These are phyloP conservation scores for Epinotia bilunana DNA, from an alignment of 2,888 invertebrate genomes.

Conservation along the genomic window DNA sequence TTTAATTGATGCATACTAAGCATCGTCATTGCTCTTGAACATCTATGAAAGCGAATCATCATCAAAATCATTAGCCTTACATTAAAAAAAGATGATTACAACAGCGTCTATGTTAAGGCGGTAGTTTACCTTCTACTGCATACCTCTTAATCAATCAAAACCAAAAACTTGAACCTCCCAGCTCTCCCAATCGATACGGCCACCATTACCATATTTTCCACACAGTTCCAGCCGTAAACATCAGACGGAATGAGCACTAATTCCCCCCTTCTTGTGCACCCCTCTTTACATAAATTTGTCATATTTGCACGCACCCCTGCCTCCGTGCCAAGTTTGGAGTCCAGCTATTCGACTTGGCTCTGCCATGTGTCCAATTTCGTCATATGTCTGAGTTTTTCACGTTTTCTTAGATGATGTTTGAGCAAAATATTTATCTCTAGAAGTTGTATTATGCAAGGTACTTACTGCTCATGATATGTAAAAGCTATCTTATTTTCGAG, in stretches of 20 bases:
- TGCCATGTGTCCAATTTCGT: conserved; percentile 9
- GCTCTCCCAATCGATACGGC: conserved; percentile 60
- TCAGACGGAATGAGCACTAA: conserved; percentile 79
- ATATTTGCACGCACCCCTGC: conserved; percentile 76
- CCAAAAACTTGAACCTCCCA: not conserved
- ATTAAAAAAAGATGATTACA: no score
- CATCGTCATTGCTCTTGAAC: no score
- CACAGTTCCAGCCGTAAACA: conserved; percentile 74
- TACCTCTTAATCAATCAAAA: conserved; percentile 15
- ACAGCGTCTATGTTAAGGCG: no score
- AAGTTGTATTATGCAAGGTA: no score
- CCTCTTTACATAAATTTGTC: conserved; percentile 82
- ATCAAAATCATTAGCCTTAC: no score
- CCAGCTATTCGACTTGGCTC: conserved; percentile 26
- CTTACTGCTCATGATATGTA: not conserved
- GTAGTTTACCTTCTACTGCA: not conserved
- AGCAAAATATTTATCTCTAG: no score
- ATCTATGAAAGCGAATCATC: no score
- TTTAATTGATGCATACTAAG: no score
- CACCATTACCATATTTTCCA: conserved; percentile 76
- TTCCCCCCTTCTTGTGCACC: conserved; percentile 68
- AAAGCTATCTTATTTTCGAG: not conserved
- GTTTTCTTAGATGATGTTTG: not conserved
- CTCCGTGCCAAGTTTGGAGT: conserved; percentile 68
- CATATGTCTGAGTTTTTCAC: not conserved